These are phyloP conservation scores for Echeneis naucrates DNA, from an alignment of 2,797 vertebrate genomes.

Conservation along the genomic window DNA sequence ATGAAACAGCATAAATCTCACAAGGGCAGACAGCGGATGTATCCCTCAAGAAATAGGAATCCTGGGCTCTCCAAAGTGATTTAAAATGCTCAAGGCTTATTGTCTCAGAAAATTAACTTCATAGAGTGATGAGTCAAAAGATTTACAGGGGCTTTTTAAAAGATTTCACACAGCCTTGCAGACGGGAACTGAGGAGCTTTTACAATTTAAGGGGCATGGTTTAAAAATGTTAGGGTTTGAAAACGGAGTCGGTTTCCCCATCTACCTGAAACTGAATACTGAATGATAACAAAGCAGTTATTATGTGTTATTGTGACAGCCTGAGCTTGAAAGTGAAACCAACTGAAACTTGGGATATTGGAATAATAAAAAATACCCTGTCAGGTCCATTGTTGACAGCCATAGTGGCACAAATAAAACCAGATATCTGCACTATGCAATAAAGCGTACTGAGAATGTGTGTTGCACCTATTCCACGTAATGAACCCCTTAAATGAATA, in stretches of 20 bases:
- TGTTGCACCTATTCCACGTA: not conserved
- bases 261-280: not conserved
- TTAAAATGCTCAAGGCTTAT: constrained; percentile 24
- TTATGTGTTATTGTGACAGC: constrained; percentile 9
- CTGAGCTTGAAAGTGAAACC: constrained; percentile 16
- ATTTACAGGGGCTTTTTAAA: not conserved
- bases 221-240: constrained; percentile 6
- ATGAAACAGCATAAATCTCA: constrained; percentile 17
- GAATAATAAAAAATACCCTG: constrained; percentile 29
- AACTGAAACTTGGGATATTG: constrained; percentile 20
- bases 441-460: not conserved
- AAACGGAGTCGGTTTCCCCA: not conserved
- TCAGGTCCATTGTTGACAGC: constrained; percentile 28
- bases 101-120: constrained; percentile 34
- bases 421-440: not conserved
- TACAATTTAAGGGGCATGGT: not conserved
- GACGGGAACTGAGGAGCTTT: constrained; percentile 1
- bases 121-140: constrained; percentile 26
- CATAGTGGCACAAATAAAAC: not conserved
- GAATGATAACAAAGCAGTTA: constrained; percentile 3
- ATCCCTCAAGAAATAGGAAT: constrained; percentile 32
- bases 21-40: constrained; percentile 3
- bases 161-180: constrained; percentile 12
- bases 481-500: not conserved
- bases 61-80: constrained; percentile 2